Percentiles rank a stretch among this genome's conserved stretches.
Evolutionary conservation across 2,113 vertebrate species (phyloP).

Genomic region (Neotoma lepida): DNA sequence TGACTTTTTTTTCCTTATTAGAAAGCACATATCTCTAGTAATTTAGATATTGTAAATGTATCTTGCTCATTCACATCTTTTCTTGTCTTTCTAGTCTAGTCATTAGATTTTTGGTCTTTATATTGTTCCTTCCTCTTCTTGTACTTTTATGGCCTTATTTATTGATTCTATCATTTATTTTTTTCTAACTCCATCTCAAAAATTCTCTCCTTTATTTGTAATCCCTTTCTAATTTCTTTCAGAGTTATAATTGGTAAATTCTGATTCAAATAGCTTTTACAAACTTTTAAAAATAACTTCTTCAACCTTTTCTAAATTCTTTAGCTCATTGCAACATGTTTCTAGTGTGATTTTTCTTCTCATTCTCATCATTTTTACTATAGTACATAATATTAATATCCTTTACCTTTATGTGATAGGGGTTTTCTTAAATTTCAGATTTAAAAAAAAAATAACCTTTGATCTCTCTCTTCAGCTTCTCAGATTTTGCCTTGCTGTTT

Average conservation of each 20-base stretch:
- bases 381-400: not conserved
- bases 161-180: not conserved
- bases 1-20: not conserved
- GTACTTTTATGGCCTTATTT: not conserved
- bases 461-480: not conserved
- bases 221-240: not conserved
- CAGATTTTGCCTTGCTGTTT: not conserved
- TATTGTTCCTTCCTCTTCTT: not conserved
- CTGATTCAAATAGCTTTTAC: not conserved
- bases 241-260: not conserved
- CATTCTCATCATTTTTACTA: not conserved
- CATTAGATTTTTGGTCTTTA: not conserved
- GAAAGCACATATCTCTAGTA: not conserved
- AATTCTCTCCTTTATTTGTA: not conserved
- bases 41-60: not conserved
- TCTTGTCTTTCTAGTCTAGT: not conserved
- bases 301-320: not conserved
- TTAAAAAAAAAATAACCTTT: not conserved
- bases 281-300: no score
- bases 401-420: not conserved
- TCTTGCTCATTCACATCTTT: not conserved
- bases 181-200: conserved; percentile 21
- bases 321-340: not conserved
- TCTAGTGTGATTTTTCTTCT: not conserved
- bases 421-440: not conserved